These are phyloP conservation scores for Dynastes grantii DNA, from an alignment of 2,888 invertebrate species.

Conservation along the genomic window DNA sequence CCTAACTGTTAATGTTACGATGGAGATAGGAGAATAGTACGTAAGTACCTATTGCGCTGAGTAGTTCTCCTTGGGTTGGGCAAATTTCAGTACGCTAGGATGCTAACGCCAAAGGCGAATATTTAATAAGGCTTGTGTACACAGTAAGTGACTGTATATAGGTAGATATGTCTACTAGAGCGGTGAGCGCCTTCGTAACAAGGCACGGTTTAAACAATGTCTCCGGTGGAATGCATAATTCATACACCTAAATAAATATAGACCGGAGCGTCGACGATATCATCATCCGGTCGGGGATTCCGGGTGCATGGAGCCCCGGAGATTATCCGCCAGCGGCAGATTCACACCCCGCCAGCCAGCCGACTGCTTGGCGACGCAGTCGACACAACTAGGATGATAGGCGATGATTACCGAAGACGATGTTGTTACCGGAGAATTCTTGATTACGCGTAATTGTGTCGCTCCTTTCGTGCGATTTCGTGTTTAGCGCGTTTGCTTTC, in stretches of 20 bases:
- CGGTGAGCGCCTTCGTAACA: background rate
- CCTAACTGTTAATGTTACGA: too few relatives aligned
- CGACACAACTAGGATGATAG: conserved; percentile 18
- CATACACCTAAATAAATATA: conserved; percentile 68
- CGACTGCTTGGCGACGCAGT: conserved; percentile 16
- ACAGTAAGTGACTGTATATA: conserved; percentile 43
- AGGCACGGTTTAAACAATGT: conserved; percentile 35
- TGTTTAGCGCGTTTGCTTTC: conserved; percentile 23
- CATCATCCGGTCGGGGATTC: conserved; percentile 60
- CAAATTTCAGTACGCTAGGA: background rate
- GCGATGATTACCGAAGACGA: conserved; percentile 35
- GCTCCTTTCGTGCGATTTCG: conserved; percentile 1
- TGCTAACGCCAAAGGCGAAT: conserved; percentile 56
- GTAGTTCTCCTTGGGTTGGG: too few relatives aligned
- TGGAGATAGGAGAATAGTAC: too few relatives aligned
- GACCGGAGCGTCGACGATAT: conserved; percentile 65
- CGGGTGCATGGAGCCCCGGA: conserved; percentile 47
- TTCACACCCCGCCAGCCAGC: conserved; percentile 51
- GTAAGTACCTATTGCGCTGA: too few relatives aligned
- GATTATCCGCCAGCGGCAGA: conserved; percentile 57
- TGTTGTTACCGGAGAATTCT: conserved; percentile 42
- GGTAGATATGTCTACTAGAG: conserved; percentile 5
- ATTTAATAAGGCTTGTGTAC: conserved; percentile 62
- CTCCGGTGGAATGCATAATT: conserved; percentile 63
- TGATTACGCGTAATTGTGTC: conserved; percentile 18